Base-by-base conservation (phyloP, 2,113 vertebrate species). In the Chloropsis hardwickii region DNA sequence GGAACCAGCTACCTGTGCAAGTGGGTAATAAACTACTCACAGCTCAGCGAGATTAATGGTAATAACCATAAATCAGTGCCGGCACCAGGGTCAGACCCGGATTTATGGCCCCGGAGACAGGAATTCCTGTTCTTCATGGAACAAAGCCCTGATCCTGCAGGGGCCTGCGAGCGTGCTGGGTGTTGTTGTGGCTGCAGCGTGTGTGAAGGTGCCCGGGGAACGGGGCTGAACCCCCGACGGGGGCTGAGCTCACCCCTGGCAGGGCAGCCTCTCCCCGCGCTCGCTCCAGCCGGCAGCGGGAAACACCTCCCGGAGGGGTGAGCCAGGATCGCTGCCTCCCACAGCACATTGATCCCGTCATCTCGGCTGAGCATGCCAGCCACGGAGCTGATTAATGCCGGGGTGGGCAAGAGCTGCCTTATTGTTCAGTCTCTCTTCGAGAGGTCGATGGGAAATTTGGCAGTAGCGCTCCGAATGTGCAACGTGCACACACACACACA, bases 401-500 rank as follows among this genome's bases (percentile, higher is more conserved):
- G 89, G 81, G 93, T 95, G 95, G 93, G 94, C 92, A 94, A 95
- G 94, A 23, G 87, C 94, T 86, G 94, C 87, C 86, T 92, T 96
- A 95, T 96, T 96, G 95, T 96, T 95, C 94, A 72, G 92, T 16
- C 67, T 97, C 82, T 72, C 94, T 80, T 94, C 72, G 6, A 92
- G 95, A 95, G 90, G 91, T 97, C 94, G 88, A 95, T 81, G 95
- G 76, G 91, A 92, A 93, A 95, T 93, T 90, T 96, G 95, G 94
- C 95, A 94, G 92, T 19, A 74, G 94, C 86, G 90, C 82, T 93
- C 67, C 79, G 29, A 73, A 88, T 5, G 27, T 0, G 1, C 56
- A 42, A 4, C 1, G 24, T 83, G 96, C 50, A 37, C n/a, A n/a
- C n/a, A n/a, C n/a, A n/a, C n/a, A n/a, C n/a, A n/a, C n/a, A n/a